Percentiles rank a stretch among this genome's conserved stretches.
These are phyloP conservation scores for Pogonomyrmex barbatus DNA, from an alignment of 1,140 invertebrate genomes.

Conservation along the genomic window DNA sequence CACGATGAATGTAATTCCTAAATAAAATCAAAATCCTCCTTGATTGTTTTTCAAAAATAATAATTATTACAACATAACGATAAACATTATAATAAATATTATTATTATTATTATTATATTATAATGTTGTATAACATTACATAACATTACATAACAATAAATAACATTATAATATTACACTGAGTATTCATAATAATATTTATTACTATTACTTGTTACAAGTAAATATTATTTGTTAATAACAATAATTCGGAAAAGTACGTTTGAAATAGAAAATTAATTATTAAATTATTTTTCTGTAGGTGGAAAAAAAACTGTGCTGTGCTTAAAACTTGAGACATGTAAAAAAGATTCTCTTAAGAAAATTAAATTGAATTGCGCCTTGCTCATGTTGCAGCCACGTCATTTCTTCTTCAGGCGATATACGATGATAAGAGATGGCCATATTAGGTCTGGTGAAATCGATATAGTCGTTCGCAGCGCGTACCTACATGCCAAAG, in stretches of 20 bases:
- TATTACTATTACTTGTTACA: too few species aligned
- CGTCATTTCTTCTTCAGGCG: conserved; percentile 44
- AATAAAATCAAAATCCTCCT: neutral
- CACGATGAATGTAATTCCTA: neutral
- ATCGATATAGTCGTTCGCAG: conserved; percentile 59
- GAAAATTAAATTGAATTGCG: conserved; percentile 1
- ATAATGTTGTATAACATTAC: too few species aligned
- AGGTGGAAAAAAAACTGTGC: neutral
- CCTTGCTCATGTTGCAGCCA: neutral
- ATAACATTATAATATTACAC: too few species aligned
- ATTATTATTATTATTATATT: too few species aligned
- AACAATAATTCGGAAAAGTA: too few species aligned
- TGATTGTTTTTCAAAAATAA: neutral
- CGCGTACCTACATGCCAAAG: neutral
- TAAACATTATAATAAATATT: too few species aligned
- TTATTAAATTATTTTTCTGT: neutral
- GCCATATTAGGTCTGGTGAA: conserved; percentile 21
- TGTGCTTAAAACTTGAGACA: neutral
- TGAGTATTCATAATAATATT: too few species aligned
- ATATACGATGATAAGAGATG: conserved; percentile 33
- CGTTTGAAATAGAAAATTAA: neutral
- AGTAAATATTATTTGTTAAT: too few species aligned
- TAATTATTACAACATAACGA: neutral
- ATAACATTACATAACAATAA: too few species aligned
- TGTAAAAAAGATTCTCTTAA: neutral